phyloP scores from a whole-genome alignment of 2,888 invertebrate species.

The Sminthurinus aureus region DNA sequence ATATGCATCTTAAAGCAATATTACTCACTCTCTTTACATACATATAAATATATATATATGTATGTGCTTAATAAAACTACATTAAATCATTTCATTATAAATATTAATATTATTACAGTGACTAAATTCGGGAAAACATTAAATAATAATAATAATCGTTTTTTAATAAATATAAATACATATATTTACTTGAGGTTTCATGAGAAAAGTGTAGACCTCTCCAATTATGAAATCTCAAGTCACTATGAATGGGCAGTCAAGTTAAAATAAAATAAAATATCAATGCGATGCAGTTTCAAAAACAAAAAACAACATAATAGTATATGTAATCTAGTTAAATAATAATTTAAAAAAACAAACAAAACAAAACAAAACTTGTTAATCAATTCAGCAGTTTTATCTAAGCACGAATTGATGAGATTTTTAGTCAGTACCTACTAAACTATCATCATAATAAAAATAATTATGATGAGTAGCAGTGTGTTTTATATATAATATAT shows the following conservation, averaged over 20 bases:
- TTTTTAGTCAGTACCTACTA: constrained; percentile 26
- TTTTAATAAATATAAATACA: background rate
- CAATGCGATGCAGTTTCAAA: constrained; percentile 21
- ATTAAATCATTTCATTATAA: background rate
- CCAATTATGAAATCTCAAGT: constrained; percentile 19
- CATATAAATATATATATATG: too few relatives aligned
- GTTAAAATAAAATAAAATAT: constrained; percentile 37
- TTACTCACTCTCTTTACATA: background rate
- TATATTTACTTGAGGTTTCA: background rate
- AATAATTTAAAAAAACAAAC: background rate
- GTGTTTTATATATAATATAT: background rate
- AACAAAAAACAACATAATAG: background rate
- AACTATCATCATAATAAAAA: constrained; percentile 28
- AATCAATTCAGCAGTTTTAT: background rate
- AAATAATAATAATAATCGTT: background rate
- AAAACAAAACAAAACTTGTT: background rate
- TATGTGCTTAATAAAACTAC: background rate
- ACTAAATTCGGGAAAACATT: background rate
- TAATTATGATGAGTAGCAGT: constrained; percentile 33
- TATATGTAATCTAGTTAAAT: background rate
- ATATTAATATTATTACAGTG: background rate
- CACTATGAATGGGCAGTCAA: constrained; percentile 14
- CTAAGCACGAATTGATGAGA: background rate
- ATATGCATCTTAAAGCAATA: too few relatives aligned
- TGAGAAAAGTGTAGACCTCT: background rate